Percentiles rank a stretch among this genome's conserved stretches.
These are phyloP conservation scores for Centruroides sculpturatus DNA, from an alignment of 1,140 invertebrate species.

Conservation along the genomic window DNA sequence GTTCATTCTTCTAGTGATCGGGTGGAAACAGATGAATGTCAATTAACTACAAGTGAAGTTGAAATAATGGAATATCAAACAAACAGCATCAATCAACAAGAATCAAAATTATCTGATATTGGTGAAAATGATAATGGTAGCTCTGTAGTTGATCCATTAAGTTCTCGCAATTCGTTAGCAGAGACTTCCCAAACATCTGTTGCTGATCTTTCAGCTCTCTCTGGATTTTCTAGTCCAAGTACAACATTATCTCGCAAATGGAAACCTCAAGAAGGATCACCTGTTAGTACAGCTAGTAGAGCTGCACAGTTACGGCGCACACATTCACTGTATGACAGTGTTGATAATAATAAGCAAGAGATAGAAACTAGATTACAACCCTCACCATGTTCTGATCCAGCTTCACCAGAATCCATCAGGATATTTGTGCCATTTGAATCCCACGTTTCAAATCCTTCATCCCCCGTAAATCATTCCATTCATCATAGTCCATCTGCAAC, in stretches of 20 bases:
- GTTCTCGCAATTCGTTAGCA: conserved; percentile 54
- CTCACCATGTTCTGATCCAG: conserved; percentile 6
- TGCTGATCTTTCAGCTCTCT: conserved; percentile 62
- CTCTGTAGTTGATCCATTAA: conserved; percentile 38
- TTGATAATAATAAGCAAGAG: conserved; percentile 22
- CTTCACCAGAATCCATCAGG: conserved; percentile 42
- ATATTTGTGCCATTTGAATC: conserved; percentile 53
- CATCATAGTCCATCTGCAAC: conserved; percentile 7
- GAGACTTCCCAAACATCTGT: conserved; percentile 70
- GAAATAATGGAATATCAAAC: no score
- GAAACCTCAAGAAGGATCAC: conserved; percentile 3
- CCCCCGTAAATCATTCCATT: conserved; percentile 9
- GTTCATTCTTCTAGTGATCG: no score
- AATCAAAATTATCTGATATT: conserved; percentile 45
- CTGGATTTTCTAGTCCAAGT: conserved; percentile 23
- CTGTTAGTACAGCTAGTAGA: conserved; percentile 7
- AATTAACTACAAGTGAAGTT: no score
- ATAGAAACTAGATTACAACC: conserved; percentile 7
- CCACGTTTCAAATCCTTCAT: conserved; percentile 7
- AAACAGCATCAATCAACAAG: conserved; percentile 10
- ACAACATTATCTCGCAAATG: conserved; percentile 16
- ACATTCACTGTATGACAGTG: conserved; percentile 20
- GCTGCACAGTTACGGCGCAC: conserved; percentile 12
- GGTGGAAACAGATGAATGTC: no score
- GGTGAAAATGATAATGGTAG: conserved; percentile 48